Evolutionary conservation across 2,888 invertebrate species (phyloP).

Genomic region (Mimachlamys varia): DNA sequence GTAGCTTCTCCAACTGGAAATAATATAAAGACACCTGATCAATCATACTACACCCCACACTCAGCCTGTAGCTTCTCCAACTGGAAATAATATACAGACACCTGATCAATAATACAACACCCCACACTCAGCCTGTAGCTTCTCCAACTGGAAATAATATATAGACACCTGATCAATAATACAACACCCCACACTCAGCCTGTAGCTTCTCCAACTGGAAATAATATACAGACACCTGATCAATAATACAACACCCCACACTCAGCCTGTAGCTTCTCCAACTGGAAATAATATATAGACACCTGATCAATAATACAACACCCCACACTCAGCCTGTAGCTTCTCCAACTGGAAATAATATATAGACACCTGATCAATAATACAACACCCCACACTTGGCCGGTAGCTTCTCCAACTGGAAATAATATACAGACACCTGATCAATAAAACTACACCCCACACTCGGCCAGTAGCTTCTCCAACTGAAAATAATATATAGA

Average conservation of each 20-base stretch:
- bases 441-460: no score
- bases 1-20: slow-evolving; percentile 72
- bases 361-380: no score
- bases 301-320: no score
- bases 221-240: background rate
- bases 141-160: slow-evolving; percentile 66
- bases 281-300: slow-evolving; percentile 55
- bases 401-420: slow-evolving; percentile 73
- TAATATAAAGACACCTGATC: no score
- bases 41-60: slow-evolving; percentile 70
- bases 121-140: slow-evolving; percentile 70
- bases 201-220: slow-evolving; percentile 73
- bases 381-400: slow-evolving; percentile 70
- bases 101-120: no score
- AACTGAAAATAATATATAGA: slow-evolving; percentile 60
- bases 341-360: slow-evolving; percentile 68
- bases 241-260: no score
- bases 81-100: slow-evolving; percentile 54
- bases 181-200: slow-evolving; percentile 68
- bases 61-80: slow-evolving; percentile 71
- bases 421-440: background rate
- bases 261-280: slow-evolving; percentile 71
- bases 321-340: slow-evolving; percentile 69
- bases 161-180: no score
- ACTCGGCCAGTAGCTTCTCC: slow-evolving; percentile 70